Conservation (phyloP, 2,113 vertebrate genomes). For the Phaethon lepturus region DNA sequence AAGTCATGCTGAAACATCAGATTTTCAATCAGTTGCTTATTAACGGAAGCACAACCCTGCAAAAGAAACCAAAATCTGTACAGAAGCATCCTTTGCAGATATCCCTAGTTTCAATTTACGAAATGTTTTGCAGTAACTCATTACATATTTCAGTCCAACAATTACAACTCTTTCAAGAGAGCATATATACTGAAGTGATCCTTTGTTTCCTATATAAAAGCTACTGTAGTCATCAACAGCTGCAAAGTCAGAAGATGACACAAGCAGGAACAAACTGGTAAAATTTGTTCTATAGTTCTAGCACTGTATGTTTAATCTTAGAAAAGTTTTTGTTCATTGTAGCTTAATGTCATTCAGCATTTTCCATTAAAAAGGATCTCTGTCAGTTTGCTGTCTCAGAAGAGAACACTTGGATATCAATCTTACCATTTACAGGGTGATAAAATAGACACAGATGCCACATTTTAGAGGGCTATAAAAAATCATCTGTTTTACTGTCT, state of each 20-base stretch:
- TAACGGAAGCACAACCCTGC: neutral
- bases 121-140: constrained; percentile 40
- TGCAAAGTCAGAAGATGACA: constrained; percentile 82
- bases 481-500: constrained; percentile 21
- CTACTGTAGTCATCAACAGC: constrained; percentile 84
- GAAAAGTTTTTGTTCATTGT: constrained; percentile 70
- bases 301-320: constrained; percentile 65
- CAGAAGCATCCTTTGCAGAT: neutral
- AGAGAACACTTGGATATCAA: neutral
- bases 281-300: constrained; percentile 63
- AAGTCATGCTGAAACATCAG: neutral
- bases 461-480: constrained; percentile 24
- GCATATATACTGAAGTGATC: constrained; percentile 64
- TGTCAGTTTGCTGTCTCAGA: constrained; percentile 3
- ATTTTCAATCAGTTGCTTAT: neutral
- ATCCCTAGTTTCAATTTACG: constrained; percentile 27
- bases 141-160: constrained; percentile 70
- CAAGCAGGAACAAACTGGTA: constrained; percentile 77
- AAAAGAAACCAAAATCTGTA: neutral
- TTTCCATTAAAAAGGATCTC: constrained; percentile 50
- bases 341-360: constrained; percentile 36
- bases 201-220: constrained; percentile 79
- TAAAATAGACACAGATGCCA: constrained; percentile 48
- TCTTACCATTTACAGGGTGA: constrained; percentile 40
- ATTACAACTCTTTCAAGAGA: constrained; percentile 67